A percentile compares a stretch with the other conserved stretches of the same genome.
Conservation (phyloP, 2,113 vertebrate species). For the Onychostoma macrolepis region DNA sequence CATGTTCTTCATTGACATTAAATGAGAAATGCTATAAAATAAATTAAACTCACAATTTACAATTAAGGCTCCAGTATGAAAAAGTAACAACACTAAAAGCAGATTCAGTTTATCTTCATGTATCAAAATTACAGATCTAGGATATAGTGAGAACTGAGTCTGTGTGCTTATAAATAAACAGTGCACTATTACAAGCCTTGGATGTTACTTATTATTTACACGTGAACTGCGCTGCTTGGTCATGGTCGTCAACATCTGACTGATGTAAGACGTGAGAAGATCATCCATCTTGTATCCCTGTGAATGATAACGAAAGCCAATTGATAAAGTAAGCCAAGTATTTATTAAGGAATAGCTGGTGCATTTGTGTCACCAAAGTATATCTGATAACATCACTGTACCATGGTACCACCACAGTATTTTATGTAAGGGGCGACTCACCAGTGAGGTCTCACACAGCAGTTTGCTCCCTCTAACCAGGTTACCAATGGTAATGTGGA, state of each 20-base stretch:
- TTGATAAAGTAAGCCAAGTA: neutral
- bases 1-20: conserved; percentile 24
- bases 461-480: conserved; percentile 94
- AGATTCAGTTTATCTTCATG: conserved; percentile 19
- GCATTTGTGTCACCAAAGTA: neutral
- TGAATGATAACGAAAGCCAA: neutral
- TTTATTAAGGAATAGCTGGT: neutral
- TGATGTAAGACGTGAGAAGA: conserved; percentile 96
- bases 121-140: neutral
- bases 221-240: conserved; percentile 88
- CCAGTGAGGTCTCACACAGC: conserved; percentile 93
- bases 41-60: conserved; percentile 9
- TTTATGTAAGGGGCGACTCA: conserved; percentile 67
- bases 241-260: conserved; percentile 97
- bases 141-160: neutral
- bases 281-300: conserved; percentile 99
- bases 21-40: neutral
- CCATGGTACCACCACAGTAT: neutral
- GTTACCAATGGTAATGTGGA: conserved; percentile 97
- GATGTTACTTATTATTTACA: conserved; percentile 82
- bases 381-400: neutral
- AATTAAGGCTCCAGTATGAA: conserved; percentile 39
- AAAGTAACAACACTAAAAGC: neutral
- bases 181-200: neutral
- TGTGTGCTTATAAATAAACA: neutral